Percentiles rank a stretch among this genome's conserved stretches.
phyloP scores from a whole-genome alignment of 2,113 vertebrate genomes.

The Triplophysa rosa region DNA sequence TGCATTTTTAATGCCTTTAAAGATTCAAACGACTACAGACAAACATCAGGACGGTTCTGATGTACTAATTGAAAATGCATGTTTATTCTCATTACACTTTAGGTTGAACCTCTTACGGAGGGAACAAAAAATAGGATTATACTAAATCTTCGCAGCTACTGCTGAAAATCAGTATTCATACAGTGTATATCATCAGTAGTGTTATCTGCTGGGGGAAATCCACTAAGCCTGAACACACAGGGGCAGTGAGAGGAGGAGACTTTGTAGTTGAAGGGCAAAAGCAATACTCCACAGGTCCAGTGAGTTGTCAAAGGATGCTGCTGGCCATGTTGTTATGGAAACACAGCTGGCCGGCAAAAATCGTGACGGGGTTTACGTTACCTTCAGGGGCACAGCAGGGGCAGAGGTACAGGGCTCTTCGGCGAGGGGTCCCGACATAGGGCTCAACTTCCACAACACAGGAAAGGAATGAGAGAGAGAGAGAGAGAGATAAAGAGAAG shows the following conservation, averaged over 20 bases:
- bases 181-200: not conserved
- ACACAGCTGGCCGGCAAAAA: constrained; percentile 68
- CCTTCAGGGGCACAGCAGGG: constrained; percentile 99
- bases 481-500: constrained; percentile 67
- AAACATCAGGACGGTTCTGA: too few species aligned
- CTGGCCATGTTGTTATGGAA: constrained; percentile 34
- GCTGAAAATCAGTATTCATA: not conserved
- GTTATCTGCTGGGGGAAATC: constrained; percentile 57
- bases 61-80: too few species aligned
- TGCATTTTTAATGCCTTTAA: too few species aligned
- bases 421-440: constrained; percentile 93
- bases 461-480: constrained; percentile 53
- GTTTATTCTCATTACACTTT: not conserved
- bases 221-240: constrained; percentile 54
- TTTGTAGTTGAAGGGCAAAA: constrained; percentile 43
- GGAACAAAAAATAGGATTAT: not conserved
- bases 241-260: not conserved
- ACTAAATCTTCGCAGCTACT: not conserved
- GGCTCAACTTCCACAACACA: constrained; percentile 90
- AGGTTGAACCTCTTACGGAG: too few species aligned
- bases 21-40: too few species aligned
- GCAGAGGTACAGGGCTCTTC: constrained; percentile 99
- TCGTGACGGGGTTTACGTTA: constrained; percentile 83
- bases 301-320: constrained; percentile 63
- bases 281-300: constrained; percentile 61